These are phyloP conservation scores for Antheraea yamamai DNA, from an alignment of 2,888 invertebrate genomes.

Conservation along the genomic window DNA sequence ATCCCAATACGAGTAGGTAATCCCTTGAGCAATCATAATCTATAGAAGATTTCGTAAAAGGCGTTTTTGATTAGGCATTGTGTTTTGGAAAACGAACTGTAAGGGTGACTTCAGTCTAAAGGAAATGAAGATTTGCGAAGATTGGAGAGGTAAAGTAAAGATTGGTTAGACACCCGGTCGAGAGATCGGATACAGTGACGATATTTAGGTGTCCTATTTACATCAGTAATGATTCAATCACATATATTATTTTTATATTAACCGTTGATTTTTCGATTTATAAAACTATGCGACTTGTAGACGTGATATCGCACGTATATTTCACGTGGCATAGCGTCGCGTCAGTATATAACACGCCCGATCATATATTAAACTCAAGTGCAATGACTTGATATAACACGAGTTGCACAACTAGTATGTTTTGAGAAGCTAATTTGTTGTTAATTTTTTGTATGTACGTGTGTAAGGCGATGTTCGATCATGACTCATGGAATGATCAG, in stretches of 20 bases:
- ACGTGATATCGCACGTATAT: slow-evolving; percentile 2
- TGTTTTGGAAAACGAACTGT: too few relatives aligned
- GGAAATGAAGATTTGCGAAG: background rate
- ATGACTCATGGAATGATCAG: slow-evolving; percentile 21
- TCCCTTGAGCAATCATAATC: too few relatives aligned
- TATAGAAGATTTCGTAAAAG: too few relatives aligned
- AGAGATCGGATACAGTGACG: background rate
- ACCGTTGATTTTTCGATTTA: background rate
- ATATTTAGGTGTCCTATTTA: background rate
- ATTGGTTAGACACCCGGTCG: background rate
- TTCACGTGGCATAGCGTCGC: slow-evolving; percentile 14
- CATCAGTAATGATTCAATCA: background rate
- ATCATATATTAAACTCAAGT: slow-evolving; percentile 34
- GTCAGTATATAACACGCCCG: slow-evolving; percentile 22
- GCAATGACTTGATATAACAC: slow-evolving; percentile 50
- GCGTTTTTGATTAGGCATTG: too few relatives aligned
- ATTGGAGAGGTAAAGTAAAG: background rate
- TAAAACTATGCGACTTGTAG: background rate
- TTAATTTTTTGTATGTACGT: slow-evolving; percentile 41
- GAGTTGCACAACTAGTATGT: slow-evolving; percentile 46
- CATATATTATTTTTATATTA: background rate
- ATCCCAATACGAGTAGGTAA: too few relatives aligned
- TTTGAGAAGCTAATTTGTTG: slow-evolving; percentile 43
- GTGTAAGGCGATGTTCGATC: slow-evolving; percentile 16
- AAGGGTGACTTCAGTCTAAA: too few relatives aligned